phyloP scores from a whole-genome alignment of 2,797 vertebrate species.

The Sebastes reedi region DNA sequence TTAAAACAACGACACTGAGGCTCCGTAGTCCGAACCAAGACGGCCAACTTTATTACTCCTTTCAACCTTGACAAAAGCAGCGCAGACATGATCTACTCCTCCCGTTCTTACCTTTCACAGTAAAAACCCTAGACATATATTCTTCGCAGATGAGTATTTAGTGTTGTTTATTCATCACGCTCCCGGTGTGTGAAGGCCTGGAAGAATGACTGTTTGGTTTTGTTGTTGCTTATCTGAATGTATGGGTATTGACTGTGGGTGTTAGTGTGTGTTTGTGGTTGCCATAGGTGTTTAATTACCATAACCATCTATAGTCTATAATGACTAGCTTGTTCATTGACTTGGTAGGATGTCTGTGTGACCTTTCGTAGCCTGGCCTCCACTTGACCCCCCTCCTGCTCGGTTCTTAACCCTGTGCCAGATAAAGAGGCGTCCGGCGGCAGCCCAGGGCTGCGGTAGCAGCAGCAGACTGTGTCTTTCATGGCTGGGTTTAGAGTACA shows the following conservation, averaged over 20 bases:
- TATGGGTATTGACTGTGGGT: neutral
- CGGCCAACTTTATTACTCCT: neutral
- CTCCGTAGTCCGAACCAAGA: neutral
- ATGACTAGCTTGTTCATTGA: conserved; percentile 24
- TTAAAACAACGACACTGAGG: neutral
- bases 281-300: conserved; percentile 27
- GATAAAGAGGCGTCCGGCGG: conserved; percentile 38
- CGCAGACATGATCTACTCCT: neutral
- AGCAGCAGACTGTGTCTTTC: conserved; percentile 54
- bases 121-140: neutral
- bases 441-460: conserved; percentile 22
- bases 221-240: neutral
- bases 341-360: conserved; percentile 23
- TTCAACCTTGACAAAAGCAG: neutral
- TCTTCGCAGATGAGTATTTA: neutral
- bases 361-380: conserved; percentile 51
- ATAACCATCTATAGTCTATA: conserved; percentile 14
- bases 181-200: neutral
- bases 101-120: neutral
- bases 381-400: conserved; percentile 60
- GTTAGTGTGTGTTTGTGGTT: conserved; percentile 4
- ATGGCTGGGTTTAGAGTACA: conserved; percentile 47
- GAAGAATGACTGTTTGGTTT: neutral
- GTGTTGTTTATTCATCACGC: neutral
- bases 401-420: conserved; percentile 53